These are phyloP conservation scores for Apodemia hepburni DNA, from an alignment of 2,888 invertebrate species.

Conservation along the genomic window DNA sequence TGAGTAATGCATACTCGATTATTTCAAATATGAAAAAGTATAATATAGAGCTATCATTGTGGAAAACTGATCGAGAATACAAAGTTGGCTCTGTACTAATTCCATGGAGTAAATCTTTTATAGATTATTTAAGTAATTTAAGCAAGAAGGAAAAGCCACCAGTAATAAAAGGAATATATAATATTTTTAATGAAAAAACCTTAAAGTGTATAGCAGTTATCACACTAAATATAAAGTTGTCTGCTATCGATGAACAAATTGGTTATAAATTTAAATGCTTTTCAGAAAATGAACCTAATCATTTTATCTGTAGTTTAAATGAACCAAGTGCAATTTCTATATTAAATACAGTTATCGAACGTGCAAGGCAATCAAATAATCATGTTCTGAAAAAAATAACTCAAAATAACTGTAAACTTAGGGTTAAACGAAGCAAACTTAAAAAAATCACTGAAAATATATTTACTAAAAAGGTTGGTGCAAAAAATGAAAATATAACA, in stretches of 20 bases:
- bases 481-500: not conserved
- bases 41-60: slow-evolving; percentile 53
- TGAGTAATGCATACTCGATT: slow-evolving; percentile 40
- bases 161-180: slow-evolving; percentile 42
- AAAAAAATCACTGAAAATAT: not conserved
- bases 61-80: slow-evolving; percentile 37
- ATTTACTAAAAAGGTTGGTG: not conserved
- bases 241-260: slow-evolving; percentile 40
- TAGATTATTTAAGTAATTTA: slow-evolving; percentile 42
- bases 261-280: slow-evolving; percentile 27
- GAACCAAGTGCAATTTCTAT: slow-evolving; percentile 7
- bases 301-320: slow-evolving; percentile 16
- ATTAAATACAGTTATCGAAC: slow-evolving; percentile 12
- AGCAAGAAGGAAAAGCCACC: slow-evolving; percentile 30
- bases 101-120: slow-evolving; percentile 48
- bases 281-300: slow-evolving; percentile 11
- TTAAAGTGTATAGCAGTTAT: slow-evolving; percentile 52
- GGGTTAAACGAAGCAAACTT: not conserved
- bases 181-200: slow-evolving; percentile 49
- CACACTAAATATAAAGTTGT: slow-evolving; percentile 49
- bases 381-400: too few relatives aligned
- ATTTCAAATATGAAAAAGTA: slow-evolving; percentile 48
- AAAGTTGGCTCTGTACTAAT: slow-evolving; percentile 49
- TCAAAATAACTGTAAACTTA: not conserved
- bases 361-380: not conserved